Evolutionary conservation across 2,113 vertebrate species (phyloP).

Genomic region (Forbesichthys papilliferus): DNA sequence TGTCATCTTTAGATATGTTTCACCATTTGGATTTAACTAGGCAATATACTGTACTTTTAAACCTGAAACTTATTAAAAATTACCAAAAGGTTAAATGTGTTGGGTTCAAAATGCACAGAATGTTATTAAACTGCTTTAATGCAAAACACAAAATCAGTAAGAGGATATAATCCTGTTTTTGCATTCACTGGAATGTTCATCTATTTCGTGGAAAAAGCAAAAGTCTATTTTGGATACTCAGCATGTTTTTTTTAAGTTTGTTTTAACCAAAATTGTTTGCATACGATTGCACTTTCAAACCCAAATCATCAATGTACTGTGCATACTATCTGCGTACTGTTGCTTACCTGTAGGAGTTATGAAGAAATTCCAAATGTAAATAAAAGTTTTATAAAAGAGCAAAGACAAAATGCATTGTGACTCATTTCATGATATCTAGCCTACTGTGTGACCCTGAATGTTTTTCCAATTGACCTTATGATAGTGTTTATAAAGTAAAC

Average conservation of each 20-base stretch:
- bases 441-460: no score
- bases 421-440: background rate
- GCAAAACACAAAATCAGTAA: no score
- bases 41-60: background rate
- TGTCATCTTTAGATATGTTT: background rate
- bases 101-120: no score
- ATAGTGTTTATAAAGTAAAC: no score
- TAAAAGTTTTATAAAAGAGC: slow-evolving; percentile 36
- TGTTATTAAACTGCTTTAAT: no score
- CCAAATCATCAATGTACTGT: slow-evolving; percentile 70
- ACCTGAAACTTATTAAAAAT: no score
- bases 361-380: slow-evolving; percentile 20
- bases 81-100: no score
- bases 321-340: slow-evolving; percentile 23
- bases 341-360: slow-evolving; percentile 7
- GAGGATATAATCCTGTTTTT: no score
- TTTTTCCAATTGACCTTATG: no score
- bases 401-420: background rate
- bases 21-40: background rate
- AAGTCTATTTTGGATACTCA: no score
- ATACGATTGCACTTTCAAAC: slow-evolving; percentile 57
- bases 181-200: no score
- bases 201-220: no score
- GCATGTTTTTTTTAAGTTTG: background rate
- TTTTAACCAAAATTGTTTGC: slow-evolving; percentile 10